Evolutionary conservation across 2,113 vertebrate species (phyloP), one percentile per base, ranked within the genome.

Genomic region (Chionomys nivalis): DNA sequence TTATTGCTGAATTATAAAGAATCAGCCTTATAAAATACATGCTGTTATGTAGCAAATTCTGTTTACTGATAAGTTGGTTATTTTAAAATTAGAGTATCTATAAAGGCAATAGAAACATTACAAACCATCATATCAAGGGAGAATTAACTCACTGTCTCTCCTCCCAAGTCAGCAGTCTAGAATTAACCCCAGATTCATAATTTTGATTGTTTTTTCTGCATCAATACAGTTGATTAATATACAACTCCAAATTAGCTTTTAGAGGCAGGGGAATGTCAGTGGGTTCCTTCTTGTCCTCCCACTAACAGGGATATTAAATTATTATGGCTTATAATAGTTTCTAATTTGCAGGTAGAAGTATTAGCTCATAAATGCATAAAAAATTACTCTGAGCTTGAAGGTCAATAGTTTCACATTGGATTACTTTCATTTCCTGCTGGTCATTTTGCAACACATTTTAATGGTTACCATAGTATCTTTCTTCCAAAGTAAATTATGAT

Each of bases 331-430:
- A 72, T 97, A 96, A 96, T 97, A 96, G 94, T 95, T 96, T 55
- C 94, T 97, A 97, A 97, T 97, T 97, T 89, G 3, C 89, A 97
- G 96, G 75, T 97, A 39, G 89, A 97, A 96, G 95, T 97, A 97
- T 90, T 96, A 96, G 70, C 65, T 96, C 78, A 91, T 61, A 90
- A 93, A 93, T 88, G 91, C 42, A 88, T 96, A 91, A 97, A 95
- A 96, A 93, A 93, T 96, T 49, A 93, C 81, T 81, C 36, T 88
- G 58, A 97, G 58, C 91, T 95, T 96, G 83, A 97, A 97, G 94
- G 93, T 98, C 96, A 96, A 13, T 47, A 90, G 52, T 95, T 95
- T 82, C 44, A 73, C 90, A 86, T 85, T 11, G 9, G 65, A 93
- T 89, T 85, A 68, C 87, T 96, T 97, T 88, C 68, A 61, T 94